Base-by-base conservation (phyloP, 92 coral and sea anemone species). In the Actinostola sp. region DNA sequence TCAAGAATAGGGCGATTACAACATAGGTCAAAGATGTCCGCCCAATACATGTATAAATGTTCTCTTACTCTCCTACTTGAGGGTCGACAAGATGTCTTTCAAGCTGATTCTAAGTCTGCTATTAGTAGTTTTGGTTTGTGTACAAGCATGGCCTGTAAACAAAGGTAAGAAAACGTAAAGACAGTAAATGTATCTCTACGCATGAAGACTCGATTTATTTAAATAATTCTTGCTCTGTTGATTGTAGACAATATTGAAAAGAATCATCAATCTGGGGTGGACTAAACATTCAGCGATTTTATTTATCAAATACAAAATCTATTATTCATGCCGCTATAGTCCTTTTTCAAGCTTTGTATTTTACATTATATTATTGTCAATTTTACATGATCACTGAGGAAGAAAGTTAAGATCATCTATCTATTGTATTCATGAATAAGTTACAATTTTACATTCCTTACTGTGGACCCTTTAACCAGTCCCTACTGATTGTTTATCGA, bases 1-100 rank as follows among this genome's bases (percentile, higher is more conserved):
- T 13, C 63, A 57, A 57, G 2, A 29, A 23, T 12, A 16, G 25
- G 29, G 20, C 28, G 42, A 56, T 59, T 73, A 73, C 58, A 46
- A 52, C 79, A 59, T 73, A 68, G 74, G 55, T 59, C 79, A 73
- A 73, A 61, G 56, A 60, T 57, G 41, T 55, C 26, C 63, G 63
- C 77, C 60, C 56, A 20, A 31, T 30, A 27, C 19, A 16, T 30
- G 32, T 62, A 39, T n/a, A 42, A 39, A 60, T 28, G 63, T 49
- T 76, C 45, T 63, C 45, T 52, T 64, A 21, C 60, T 76, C 39
- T 44, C 28, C 44, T 43, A 61, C 67, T 73, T 21, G 58, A 86
- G 87, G 92, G 81, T 82, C 77, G 81, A 66, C 63, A 86, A 70
- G 80, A 86, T 86, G 92, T 64, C 76, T 58, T 60, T 86, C 36